Evolutionary conservation across 2,113 vertebrate species (phyloP).

Genomic region (Thunnus maccoyii): DNA sequence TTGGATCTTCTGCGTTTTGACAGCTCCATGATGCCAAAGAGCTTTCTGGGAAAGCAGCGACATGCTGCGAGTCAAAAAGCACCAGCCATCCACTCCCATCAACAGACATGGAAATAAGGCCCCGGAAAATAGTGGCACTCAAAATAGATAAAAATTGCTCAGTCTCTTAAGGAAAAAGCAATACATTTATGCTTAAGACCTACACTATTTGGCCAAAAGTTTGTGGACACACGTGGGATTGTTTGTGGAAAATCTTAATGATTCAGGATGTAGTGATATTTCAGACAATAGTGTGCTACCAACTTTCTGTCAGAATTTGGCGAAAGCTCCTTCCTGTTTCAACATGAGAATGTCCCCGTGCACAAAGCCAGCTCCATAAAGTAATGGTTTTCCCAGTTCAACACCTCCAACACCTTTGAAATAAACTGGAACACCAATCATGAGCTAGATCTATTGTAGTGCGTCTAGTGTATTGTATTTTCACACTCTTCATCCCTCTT

Average conservation of each 20-base stretch:
- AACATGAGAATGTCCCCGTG: background rate
- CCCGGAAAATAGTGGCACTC: background rate
- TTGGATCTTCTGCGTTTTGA: slow-evolving; percentile 22
- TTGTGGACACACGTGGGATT: no score
- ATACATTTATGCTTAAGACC: no score
- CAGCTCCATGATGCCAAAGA: slow-evolving; percentile 46
- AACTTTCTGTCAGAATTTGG: no score
- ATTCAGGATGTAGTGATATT: no score
- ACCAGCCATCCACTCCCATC: background rate
- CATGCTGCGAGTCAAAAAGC: slow-evolving; percentile 33
- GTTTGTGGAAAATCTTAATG: no score
- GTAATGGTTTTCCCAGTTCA: background rate
- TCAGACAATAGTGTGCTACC: background rate
- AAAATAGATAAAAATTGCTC: slow-evolving; percentile 1
- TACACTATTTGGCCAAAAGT: no score
- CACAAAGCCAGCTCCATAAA: background rate
- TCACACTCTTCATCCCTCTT: no score
- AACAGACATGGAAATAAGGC: slow-evolving; percentile 1
- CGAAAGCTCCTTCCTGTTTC: no score
- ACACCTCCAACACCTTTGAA: background rate
- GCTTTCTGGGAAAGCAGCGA: slow-evolving; percentile 10
- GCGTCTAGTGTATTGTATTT: no score
- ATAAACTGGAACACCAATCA: background rate
- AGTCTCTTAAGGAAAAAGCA: no score
- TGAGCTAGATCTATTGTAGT: no score